Evolutionary conservation across 2,888 invertebrate species (phyloP), one percentile per base, ranked within the genome.

Genomic region (Parascotia fuliginaria): DNA sequence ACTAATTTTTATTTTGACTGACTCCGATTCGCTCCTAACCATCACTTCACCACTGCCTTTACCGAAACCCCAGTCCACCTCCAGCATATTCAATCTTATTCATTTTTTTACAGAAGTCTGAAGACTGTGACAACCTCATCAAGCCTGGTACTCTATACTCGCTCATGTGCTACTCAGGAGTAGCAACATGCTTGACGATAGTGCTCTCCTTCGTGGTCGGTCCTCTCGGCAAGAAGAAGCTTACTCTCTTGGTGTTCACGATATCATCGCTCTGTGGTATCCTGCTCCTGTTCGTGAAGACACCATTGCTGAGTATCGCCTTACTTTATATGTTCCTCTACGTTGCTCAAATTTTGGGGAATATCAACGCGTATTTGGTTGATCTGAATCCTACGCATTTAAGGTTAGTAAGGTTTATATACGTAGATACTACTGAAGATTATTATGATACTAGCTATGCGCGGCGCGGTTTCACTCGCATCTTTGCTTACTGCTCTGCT

Each of bases 351-450:
- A 85, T 88, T 44, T 65, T 89, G 56, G 88, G 87, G 7, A 87
- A 84, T 47, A 69, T 84, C 0, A 89, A 90, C 44, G 84, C 85
- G 1, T 89, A 83, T 61, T 71, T 89, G 41, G 84, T 89, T n/a
- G 90, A 89, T 11, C 51, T 88, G 11, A 89, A 88, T 55, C 89
- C 89, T 22, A 90, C 89, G 2, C 76, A 88, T 73, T 75, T 89
- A 42, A 82, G 89, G 89, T 87, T 42, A 11, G 46, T 24, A 7
- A n/a, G n/a, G n/a, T n/a, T n/a, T n/a, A n/a, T n/a, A n/a, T n/a
- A n/a, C n/a, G n/a, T n/a, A n/a, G n/a, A n/a, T n/a, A n/a, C n/a
- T n/a, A n/a, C n/a, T 3, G 7, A 24, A 1, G 24, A 6, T 7
- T 24, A n/a, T n/a, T n/a, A n/a, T n/a, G n/a, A n/a, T n/a, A n/a